phyloP scores from a whole-genome alignment of 2,888 invertebrate genomes.

The Andrena dorsata region DNA sequence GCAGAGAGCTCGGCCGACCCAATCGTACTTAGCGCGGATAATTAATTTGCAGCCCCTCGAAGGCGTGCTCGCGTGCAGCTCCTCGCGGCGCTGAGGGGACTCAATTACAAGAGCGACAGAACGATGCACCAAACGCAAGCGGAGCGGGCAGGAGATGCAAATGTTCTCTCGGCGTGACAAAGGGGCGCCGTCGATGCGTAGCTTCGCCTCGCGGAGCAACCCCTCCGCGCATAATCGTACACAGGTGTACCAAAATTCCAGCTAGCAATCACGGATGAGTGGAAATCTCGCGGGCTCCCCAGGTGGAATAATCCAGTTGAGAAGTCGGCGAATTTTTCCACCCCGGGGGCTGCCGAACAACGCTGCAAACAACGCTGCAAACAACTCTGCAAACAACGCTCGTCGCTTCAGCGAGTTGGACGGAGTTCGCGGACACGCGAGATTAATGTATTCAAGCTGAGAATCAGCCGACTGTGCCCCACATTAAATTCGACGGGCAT shows the following conservation, averaged over 20 bases:
- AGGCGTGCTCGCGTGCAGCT: background rate
- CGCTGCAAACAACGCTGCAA: no score
- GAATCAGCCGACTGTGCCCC: background rate
- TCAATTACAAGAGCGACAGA: conserved; percentile 25
- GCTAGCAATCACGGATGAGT: no score
- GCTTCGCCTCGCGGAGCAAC: background rate
- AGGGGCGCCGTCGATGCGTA: background rate
- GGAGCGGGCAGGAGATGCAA: background rate
- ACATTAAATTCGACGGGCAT: background rate
- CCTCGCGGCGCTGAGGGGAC: conserved; percentile 8
- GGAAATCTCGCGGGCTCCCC: no score
- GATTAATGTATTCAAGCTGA: background rate
- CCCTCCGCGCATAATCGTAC: background rate
- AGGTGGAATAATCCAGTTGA: no score
- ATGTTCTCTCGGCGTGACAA: background rate
- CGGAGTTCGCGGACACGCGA: no score
- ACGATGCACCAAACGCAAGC: background rate
- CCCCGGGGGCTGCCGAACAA: no score
- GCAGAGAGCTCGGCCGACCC: background rate
- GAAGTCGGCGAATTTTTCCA: no score
- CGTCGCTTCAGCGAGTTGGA: no score
- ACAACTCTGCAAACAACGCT: no score
- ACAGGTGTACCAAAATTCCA: no score
- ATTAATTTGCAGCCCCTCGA: conserved; percentile 30
- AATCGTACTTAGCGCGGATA: background rate